These are phyloP conservation scores for Plutella xylostella DNA, from an alignment of 2,888 invertebrate genomes.

Conservation along the genomic window DNA sequence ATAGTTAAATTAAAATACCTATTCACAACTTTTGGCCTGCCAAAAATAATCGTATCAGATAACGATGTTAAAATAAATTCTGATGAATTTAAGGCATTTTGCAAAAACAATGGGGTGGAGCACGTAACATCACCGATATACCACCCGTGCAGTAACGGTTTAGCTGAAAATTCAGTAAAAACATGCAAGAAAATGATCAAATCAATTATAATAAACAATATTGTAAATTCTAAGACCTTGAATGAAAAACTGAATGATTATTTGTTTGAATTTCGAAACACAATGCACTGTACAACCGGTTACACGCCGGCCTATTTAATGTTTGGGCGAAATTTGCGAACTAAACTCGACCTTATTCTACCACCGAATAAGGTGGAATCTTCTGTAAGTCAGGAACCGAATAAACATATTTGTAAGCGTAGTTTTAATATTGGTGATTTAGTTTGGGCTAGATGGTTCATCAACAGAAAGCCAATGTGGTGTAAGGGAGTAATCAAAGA, in stretches of 20 bases:
- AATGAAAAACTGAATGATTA: background rate
- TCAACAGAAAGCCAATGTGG: too few relatives aligned
- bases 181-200: background rate
- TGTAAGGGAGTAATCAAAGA: too few relatives aligned
- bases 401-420: too few relatives aligned
- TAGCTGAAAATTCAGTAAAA: background rate
- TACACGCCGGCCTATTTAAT: background rate
- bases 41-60: background rate
- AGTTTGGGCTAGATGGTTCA: too few relatives aligned
- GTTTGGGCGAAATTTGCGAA: background rate
- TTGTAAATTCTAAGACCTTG: background rate
- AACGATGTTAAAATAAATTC: background rate
- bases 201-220: background rate
- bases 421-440: too few relatives aligned
- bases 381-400: too few relatives aligned
- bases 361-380: too few relatives aligned
- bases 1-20: background rate
- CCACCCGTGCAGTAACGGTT: background rate
- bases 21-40: background rate
- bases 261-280: background rate
- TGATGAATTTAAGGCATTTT: background rate
- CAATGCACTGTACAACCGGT: conserved; percentile 1
- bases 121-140: background rate
- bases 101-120: background rate
- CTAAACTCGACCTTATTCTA: too few relatives aligned